Percentiles rank a stretch among this genome's conserved stretches.
These are phyloP conservation scores for Epirrita christyi DNA, from an alignment of 2,888 invertebrate genomes.

Conservation along the genomic window DNA sequence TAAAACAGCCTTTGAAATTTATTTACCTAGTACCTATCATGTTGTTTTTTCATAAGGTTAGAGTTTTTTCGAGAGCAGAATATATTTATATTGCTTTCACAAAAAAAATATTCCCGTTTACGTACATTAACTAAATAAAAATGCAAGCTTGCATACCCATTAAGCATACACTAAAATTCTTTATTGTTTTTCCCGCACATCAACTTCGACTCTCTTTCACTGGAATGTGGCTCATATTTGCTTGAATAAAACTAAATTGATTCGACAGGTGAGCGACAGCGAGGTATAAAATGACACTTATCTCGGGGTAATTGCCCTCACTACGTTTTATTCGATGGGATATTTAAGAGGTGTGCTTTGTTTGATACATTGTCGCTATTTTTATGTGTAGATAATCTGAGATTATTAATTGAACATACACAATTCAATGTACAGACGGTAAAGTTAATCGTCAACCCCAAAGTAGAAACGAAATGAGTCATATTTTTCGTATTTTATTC, in stretches of 20 bases:
- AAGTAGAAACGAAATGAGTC: too few relatives aligned
- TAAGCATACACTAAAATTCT: slow-evolving; percentile 28
- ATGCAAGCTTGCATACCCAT: slow-evolving; percentile 49
- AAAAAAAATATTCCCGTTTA: slow-evolving; percentile 44
- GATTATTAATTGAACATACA: too few relatives aligned
- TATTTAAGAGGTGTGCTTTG: slow-evolving; percentile 40
- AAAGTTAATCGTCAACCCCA: too few relatives aligned
- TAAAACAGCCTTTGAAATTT: too few relatives aligned
- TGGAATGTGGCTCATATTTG: slow-evolving; percentile 11
- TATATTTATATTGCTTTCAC: neutral
- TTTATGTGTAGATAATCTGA: too few relatives aligned
- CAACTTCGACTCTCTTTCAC: neutral
- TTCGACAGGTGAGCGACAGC: slow-evolving; percentile 39
- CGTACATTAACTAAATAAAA: slow-evolving; percentile 36
- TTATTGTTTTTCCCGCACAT: slow-evolving; percentile 5
- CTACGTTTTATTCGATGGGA: slow-evolving; percentile 51
- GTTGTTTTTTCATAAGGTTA: too few relatives aligned
- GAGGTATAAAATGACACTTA: slow-evolving; percentile 56
- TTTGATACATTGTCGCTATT: neutral
- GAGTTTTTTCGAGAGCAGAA: neutral
- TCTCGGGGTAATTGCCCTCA: slow-evolving; percentile 48
- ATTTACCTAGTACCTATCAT: too few relatives aligned
- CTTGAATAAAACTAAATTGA: slow-evolving; percentile 32
- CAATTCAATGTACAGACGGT: too few relatives aligned
- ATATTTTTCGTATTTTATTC: too few relatives aligned